These are phyloP conservation scores for Aricia agestis DNA, from an alignment of 1,140 invertebrate species.

Conservation along the genomic window DNA sequence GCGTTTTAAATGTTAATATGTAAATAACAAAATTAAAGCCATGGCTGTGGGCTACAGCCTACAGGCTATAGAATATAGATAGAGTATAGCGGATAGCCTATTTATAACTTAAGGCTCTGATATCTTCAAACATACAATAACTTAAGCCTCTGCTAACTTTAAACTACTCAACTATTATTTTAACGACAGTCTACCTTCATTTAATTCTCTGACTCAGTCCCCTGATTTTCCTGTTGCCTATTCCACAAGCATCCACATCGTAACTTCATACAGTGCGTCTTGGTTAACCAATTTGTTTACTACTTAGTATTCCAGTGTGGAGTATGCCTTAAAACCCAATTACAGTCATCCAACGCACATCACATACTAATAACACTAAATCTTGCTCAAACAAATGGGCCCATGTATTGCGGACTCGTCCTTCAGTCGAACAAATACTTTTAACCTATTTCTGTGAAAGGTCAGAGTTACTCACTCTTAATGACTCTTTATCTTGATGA, in stretches of 20 bases:
- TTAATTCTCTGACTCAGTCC: too few species aligned
- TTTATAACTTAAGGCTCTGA: too few species aligned
- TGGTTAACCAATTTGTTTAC: neutral
- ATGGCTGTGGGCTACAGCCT: too few species aligned
- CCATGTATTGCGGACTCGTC: neutral
- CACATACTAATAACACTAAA: neutral
- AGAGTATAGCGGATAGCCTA: too few species aligned
- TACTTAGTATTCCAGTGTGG: neutral
- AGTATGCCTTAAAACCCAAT: conserved; percentile 1
- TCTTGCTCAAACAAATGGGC: neutral
- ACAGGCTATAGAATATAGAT: too few species aligned
- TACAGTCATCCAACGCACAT: conserved; percentile 6
- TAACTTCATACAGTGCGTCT: neutral
- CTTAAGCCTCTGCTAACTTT: too few species aligned
- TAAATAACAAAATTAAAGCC: too few species aligned
- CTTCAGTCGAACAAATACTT: neutral
- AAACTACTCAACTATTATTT: too few species aligned
- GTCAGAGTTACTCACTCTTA: neutral
- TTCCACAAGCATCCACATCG: neutral
- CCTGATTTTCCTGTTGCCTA: neutral
- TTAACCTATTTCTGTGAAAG: neutral
- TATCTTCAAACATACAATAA: too few species aligned
- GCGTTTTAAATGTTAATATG: too few species aligned
- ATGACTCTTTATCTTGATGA: neutral
- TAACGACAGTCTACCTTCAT: too few species aligned